Evolutionary conservation across 2,888 invertebrate genomes (phyloP), one percentile per base, ranked within the genome.

Genomic region (Hyles lineata): DNA sequence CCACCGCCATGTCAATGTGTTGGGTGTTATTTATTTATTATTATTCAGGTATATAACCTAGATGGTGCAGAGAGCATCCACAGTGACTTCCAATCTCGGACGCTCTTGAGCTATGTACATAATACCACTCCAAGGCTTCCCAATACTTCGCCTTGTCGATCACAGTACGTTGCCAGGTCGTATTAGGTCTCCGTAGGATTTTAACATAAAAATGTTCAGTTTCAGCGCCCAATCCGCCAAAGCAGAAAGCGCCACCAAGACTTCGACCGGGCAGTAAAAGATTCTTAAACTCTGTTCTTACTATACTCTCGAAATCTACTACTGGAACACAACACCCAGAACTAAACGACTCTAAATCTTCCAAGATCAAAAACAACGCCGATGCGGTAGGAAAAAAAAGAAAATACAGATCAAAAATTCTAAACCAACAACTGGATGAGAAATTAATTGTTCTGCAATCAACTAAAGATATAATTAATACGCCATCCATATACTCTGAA

Each of bases 291-390:
- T 89, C 90, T 0, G 87, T 89, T 0, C 79, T 90, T 0, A 84
- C 76, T 0, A 88, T 90, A 5, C 78, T 92, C 0, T 88, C 90
- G 0, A 88, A 90, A 78, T 82, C 86, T 0, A 87, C 90, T 0
- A 80, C 87, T 0, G 87, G 82, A 0, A 91, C 90, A 0, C 89
- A 91, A 72, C 85, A 76, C 50, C 89, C 89, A 0, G 90, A 86
- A 6, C 25, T n/a, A 61, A 74, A 76, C 32, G 60, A 72, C 43
- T 23, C 6, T 0, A 75, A 55, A 70, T 7, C 50, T 71, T 55
- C 11, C 0, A 76, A 72, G 17, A n/a, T 50, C 2, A 78, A 74
- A 25, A 50, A 6, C 52, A 69, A 74, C n/a, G 11, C 11, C 15
- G 52, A 0, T 0, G 70, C 43, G 25, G 73, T 75, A 9, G 29